phyloP scores from a whole-genome alignment of 2,113 vertebrate species.

The Trachemys scripta region DNA sequence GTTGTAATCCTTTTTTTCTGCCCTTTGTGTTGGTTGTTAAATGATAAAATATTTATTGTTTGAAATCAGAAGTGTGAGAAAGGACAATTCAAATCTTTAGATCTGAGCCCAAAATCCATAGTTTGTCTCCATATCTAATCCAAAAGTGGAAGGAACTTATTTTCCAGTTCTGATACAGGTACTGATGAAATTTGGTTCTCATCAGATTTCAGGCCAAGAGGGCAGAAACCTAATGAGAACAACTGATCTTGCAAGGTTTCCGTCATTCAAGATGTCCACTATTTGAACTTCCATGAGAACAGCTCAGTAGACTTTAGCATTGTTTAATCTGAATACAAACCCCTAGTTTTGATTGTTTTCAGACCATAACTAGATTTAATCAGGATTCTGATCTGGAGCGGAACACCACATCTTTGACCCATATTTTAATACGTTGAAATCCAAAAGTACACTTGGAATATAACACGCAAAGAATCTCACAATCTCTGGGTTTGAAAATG shows the following conservation, averaged over 20 bases:
- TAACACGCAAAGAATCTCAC: neutral
- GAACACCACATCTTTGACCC: slow-evolving; percentile 51
- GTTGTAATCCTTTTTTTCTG: neutral
- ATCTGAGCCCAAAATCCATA: accelerated
- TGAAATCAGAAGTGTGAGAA: neutral
- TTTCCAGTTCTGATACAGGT: neutral
- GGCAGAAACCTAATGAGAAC: neutral
- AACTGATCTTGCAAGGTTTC: slow-evolving; percentile 17
- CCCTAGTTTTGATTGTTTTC: slow-evolving; percentile 43
- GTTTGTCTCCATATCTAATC: neutral
- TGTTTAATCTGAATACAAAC: slow-evolving; percentile 66
- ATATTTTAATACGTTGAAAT: slow-evolving; percentile 61
- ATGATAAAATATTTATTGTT: neutral
- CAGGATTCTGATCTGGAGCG: slow-evolving; percentile 56
- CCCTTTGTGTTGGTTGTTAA: neutral
- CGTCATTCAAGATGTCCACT: slow-evolving; percentile 59
- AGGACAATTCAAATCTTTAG: neutral
- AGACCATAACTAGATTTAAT: slow-evolving; percentile 34
- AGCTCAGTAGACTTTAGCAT: slow-evolving; percentile 18
- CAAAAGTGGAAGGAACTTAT: neutral
- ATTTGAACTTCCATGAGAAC: slow-evolving; percentile 24
- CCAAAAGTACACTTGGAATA: slow-evolving; percentile 31
- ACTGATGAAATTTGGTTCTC: neutral
- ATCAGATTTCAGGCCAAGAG: neutral
- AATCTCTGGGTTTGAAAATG: slow-evolving; percentile 22